Evolutionary conservation across 2,888 invertebrate genomes (phyloP), one percentile per base, ranked within the genome.

Genomic region (Ceriagrion tenellum): DNA sequence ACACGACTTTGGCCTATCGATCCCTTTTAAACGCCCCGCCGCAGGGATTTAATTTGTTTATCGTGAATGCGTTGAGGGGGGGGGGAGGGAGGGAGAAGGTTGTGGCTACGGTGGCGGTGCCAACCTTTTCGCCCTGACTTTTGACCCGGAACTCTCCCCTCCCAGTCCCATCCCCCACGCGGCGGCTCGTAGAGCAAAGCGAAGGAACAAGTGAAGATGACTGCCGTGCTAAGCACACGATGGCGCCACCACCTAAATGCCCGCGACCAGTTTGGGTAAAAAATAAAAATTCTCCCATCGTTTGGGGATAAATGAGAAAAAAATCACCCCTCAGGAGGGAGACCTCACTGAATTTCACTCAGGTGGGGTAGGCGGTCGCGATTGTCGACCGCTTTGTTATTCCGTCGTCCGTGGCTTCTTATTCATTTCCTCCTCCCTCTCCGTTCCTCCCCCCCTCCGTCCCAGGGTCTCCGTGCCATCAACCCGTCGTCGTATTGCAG

Each of bases 31-130:
- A 81, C 81, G 35, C 81, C n/a, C 81, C 35, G 81, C 81, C 12
- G 81, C 35, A 1, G 30, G 81, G 81, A 81, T 81, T 81, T 81
- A 81, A 81, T 81, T 81, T 81, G 81, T 81, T 81, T 81, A 81
- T 35, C 81, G 81, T n/a, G 35, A 35, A 81, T 18, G 81, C 81
- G 81, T 35, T n/a, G n/a, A n/a, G n/a, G n/a, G n/a, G n/a, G n/a
- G n/a, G n/a, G n/a, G n/a, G n/a, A 0, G 81, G 81, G 69, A 69
- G n/a, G 8, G 47, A 47, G 8, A 47, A 4, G 47, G 47, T 47
- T 2, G 47, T 47, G 2, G 47, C 47, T 2, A 47, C 13, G 81
- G 12, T 35, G 81, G 35, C 35, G 81, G 81, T 13, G 35, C 16
- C 81, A 81, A 35, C 81, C 35, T 30, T 81, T 81, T 18, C 30